Percentiles rank a stretch among this genome's conserved stretches.
Conservation (phyloP, 2,888 invertebrate genomes). For the Polia nebulosa region DNA sequence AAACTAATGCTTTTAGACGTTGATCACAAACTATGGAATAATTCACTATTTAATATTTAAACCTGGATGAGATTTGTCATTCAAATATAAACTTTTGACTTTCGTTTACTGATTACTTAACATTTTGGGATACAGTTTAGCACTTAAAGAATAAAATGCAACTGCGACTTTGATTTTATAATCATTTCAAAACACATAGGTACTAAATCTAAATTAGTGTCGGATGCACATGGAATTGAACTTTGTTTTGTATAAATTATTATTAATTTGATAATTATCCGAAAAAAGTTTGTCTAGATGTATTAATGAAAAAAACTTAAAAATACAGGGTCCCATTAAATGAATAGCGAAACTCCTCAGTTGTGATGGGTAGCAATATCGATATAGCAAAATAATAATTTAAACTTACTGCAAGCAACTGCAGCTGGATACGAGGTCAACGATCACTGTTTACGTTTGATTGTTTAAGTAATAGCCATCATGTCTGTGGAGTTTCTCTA, state of each 20-base stretch:
- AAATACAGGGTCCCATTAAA: background rate
- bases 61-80: constrained; percentile 2
- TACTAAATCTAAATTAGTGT: too few species aligned
- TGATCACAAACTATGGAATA: constrained; percentile 27
- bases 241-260: too few species aligned
- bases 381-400: too few species aligned
- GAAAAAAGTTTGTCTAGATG: too few species aligned
- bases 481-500: background rate
- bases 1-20: constrained; percentile 50
- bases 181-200: background rate
- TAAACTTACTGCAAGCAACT: too few species aligned
- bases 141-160: background rate
- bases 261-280: too few species aligned
- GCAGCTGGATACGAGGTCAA: too few species aligned
- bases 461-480: too few species aligned
- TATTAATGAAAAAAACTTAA: constrained; percentile 1
- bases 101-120: background rate
- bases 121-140: background rate
- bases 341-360: background rate
- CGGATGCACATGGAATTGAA: too few species aligned
- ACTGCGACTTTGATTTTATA: background rate
- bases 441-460: too few species aligned
- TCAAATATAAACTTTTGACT: background rate
- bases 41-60: constrained; percentile 6
- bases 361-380: background rate